phyloP scores from a whole-genome alignment of 53 echinoderm and acorn worm species.

The Astropecten irregularis region DNA sequence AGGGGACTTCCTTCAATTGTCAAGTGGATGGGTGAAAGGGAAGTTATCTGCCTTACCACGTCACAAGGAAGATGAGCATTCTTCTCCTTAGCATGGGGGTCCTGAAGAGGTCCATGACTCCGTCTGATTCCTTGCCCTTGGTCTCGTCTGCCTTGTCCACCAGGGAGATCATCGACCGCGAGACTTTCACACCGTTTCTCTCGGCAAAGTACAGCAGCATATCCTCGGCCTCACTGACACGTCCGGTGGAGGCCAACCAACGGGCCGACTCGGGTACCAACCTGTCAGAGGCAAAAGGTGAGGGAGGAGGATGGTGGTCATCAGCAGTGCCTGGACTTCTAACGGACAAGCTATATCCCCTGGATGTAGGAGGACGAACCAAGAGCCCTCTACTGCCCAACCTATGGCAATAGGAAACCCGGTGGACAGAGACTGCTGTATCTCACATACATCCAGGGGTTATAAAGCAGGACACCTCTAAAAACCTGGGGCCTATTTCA shows the following conservation, averaged over 20 bases:
- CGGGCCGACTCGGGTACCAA: conserved; percentile 85
- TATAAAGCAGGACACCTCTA: background rate
- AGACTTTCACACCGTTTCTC: conserved; percentile 64
- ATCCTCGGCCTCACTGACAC: conserved; percentile 77
- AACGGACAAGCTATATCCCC: background rate
- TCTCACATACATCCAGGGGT: background rate
- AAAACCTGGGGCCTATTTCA: background rate
- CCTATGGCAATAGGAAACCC: background rate
- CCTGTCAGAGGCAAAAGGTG: conserved; percentile 31
- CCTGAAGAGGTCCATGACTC: conserved; percentile 69
- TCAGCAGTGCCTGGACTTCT: background rate
- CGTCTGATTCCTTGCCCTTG: conserved; percentile 39
- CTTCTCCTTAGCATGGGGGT: conserved; percentile 76
- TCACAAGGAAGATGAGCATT: conserved; percentile 69
- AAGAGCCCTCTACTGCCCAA: background rate
- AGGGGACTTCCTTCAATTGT: no score
- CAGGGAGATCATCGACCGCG: conserved; percentile 57
- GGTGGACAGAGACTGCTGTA: no score
- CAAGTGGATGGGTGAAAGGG: no score
- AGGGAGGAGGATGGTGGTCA: background rate
- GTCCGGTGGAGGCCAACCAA: conserved; percentile 78
- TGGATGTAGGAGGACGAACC: no score
- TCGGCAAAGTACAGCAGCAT: conserved; percentile 59
- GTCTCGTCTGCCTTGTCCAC: conserved; percentile 9
- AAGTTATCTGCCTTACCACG: conserved; percentile 72